Evolutionary conservation across 2,797 vertebrate species (phyloP), one percentile per base, ranked within the genome.

Genomic region (Sphaeramia orbicularis): DNA sequence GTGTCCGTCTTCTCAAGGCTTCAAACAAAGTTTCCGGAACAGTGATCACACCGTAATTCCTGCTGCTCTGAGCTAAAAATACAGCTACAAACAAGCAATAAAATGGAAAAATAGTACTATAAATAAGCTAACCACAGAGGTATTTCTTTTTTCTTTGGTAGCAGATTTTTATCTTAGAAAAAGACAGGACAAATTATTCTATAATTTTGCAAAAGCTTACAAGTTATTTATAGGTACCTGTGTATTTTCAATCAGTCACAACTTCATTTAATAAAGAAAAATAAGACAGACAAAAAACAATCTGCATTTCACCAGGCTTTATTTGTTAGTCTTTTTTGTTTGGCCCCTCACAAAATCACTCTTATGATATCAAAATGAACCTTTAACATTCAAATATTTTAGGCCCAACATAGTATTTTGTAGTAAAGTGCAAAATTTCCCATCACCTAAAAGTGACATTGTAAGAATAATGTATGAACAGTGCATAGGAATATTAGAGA

Each of bases 341-440:
- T 84, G 76, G 68, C 79, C 32, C n/a, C 55, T 84, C 50, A 57
- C 49, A 80, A 68, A 74, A 55, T 61, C 59, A 58, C 41, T 27
- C 24, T 8, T 67, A 84, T 77, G 65, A 82, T 83, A 84, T 63
- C 65, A 80, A 77, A 78, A 60, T 57, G 7, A 13, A 19, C 13
- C 57, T 62, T 63, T 15, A 36, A 84, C 85, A 88, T 86, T 89
- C 74, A 86, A 42, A 78, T 49, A 59, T 61, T 63, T 84, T 73
- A 67, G 57, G 70, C 48, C 43, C 38, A 65, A 62, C 52, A 16
- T n/a, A n/a, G n/a, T 42, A 66, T 27, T 38, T 13, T 62, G 13
- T 82, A 74, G 24, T 81, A 87, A 90, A 89, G 89, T 91, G 87
- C 89, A 84, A 90, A 79, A 81, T 27, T 30, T 14, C 27, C 64